Evolutionary conservation across 2,113 vertebrate species (phyloP), one percentile per base, ranked within the genome.

Genomic region (Gadus chalcogrammus): DNA sequence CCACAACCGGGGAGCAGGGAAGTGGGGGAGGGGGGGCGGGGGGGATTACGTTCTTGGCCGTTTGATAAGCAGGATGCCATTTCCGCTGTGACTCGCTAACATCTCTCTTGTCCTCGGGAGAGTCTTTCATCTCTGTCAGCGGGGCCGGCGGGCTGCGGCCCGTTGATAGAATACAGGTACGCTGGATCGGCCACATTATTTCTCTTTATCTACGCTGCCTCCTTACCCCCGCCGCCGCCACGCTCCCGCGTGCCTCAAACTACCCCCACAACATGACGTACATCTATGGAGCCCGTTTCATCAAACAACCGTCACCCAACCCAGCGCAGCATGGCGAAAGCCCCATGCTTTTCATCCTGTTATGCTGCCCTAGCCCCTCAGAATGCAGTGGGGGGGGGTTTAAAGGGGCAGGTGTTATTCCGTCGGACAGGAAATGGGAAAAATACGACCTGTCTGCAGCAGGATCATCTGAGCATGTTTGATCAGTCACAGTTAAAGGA

Each of bases 91-190:
- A 89, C 86, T 90, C 84, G 75, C 61, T 71, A 75, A 83, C 71
- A 74, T 90, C 87, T 87, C 72, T 88, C 85, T 89, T 90, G 89
- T 88, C 89, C 89, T 89, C 86, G 79, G 65, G 84, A 87, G 88
- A 88, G 82, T 86, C 82, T 90, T 90, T 91, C 87, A 90, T 90
- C 87, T 87, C 75, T 69, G 77, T 83, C 85, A 87, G 84, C 88
- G 82, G 83, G 87, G 76, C 86, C 79, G 64, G 82, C 80, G 78
- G 84, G 86, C 87, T 91, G 89, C 69, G 84, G 82, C 20, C 76
- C 81, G 82, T 87, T 85, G 89, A 91, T 90, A 91, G 87, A 91
- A 85, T 84, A 85, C 86, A 90, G 86, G 86, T 88, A 82, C 71
- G 69, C 78, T 81, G 77, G 85, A 88, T 82, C 84, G 88, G 87